phyloP scores from a whole-genome alignment of 2,888 invertebrate species.

The Agapostemon virescens region DNA sequence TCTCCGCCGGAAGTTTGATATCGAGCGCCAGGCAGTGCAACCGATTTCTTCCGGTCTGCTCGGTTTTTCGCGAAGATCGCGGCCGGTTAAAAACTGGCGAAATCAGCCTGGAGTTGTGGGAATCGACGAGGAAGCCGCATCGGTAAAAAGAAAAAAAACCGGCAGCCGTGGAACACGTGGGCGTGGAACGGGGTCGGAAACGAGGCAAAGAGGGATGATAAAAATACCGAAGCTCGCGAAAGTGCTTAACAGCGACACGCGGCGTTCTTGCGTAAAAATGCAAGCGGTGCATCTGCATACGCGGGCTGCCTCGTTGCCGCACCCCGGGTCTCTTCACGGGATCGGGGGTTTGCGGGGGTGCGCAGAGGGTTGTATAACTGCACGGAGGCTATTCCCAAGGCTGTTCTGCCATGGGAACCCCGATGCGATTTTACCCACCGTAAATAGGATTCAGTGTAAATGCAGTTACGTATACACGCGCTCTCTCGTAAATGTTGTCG shows the following conservation, averaged over 20 bases:
- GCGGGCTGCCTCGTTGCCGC: conserved; percentile 32
- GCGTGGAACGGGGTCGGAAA: not conserved
- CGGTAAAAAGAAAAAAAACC: not conserved
- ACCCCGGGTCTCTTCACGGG: conserved; percentile 21
- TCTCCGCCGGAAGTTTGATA: not conserved
- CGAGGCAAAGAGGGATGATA: conserved; percentile 23
- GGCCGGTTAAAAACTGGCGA: not conserved
- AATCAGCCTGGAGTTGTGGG: conserved; percentile 7
- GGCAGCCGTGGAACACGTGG: not conserved
- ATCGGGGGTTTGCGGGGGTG: conserved; percentile 17
- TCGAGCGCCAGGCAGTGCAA: not conserved
- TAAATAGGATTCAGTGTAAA: conserved; percentile 72
- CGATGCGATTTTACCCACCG: conserved; percentile 65
- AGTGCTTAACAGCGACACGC: conserved; percentile 37
- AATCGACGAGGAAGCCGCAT: not conserved
- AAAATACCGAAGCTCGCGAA: conserved; percentile 42
- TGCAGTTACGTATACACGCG: conserved; percentile 59
- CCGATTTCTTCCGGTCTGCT: not conserved
- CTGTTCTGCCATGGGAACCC: conserved; percentile 62
- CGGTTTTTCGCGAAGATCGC: not conserved
- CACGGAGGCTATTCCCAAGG: conserved; percentile 66
- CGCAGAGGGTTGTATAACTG: conserved; percentile 56
- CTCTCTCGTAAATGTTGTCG: conserved; percentile 53
- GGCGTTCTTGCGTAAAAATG: conserved; percentile 61
- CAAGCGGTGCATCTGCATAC: conserved; percentile 59